Evolutionary conservation across 2,888 invertebrate species (phyloP).

Genomic region (Cheilosia vernalis): DNA sequence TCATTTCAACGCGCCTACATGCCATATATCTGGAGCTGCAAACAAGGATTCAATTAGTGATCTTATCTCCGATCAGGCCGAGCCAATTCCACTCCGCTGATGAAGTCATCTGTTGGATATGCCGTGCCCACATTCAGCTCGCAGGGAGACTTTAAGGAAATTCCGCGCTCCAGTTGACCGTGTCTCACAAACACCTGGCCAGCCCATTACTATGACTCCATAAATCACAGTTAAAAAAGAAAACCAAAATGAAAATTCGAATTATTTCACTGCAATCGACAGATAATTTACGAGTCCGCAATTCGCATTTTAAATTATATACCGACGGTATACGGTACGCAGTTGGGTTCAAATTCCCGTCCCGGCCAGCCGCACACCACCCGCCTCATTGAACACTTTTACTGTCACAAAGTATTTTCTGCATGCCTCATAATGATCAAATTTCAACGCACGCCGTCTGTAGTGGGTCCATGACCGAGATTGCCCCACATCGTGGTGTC

Average conservation of each 20-base stretch:
- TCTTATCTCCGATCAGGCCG: slow-evolving; percentile 15
- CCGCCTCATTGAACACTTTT: slow-evolving; percentile 52
- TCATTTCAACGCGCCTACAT: slow-evolving; percentile 45
- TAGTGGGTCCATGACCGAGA: slow-evolving; percentile 70
- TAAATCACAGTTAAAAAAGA: slow-evolving; percentile 63
- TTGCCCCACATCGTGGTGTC: slow-evolving; percentile 51
- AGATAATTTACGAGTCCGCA: slow-evolving; percentile 73
- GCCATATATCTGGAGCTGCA: slow-evolving; percentile 14
- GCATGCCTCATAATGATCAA: slow-evolving; percentile 65
- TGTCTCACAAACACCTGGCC: slow-evolving; percentile 64
- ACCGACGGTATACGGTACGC: slow-evolving; percentile 9
- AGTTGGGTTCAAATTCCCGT: slow-evolving; percentile 41
- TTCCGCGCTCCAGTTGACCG: slow-evolving; percentile 44
- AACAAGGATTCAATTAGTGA: slow-evolving; percentile 68
- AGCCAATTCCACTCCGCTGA: slow-evolving; percentile 22
- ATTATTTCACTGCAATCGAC: slow-evolving; percentile 62
- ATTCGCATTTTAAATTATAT: slow-evolving; percentile 56
- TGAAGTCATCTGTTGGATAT: slow-evolving; percentile 62
- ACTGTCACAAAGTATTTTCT: slow-evolving; percentile 69
- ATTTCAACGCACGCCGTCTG: slow-evolving; percentile 63
- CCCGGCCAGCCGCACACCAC: slow-evolving; percentile 35
- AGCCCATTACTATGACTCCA: slow-evolving; percentile 57
- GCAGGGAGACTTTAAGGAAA: slow-evolving; percentile 56
- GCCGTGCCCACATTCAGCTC: slow-evolving; percentile 49
- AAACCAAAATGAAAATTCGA: slow-evolving; percentile 25